phyloP scores from a whole-genome alignment of 2,113 vertebrate species.

The Eudyptes chrysolophus region DNA sequence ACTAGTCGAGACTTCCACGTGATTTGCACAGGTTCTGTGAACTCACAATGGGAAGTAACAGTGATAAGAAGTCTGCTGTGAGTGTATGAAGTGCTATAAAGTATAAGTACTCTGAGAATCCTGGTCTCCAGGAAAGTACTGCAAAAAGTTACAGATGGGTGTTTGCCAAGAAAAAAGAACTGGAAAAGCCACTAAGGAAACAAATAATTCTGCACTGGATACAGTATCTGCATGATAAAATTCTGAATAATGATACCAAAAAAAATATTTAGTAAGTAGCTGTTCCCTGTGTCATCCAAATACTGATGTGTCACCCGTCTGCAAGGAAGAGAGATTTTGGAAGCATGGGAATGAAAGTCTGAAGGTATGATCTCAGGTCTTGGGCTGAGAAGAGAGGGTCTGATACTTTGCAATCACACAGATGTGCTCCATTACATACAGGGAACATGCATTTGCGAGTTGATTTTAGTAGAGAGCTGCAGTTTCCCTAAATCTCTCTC shows the following conservation, averaged over 20 bases:
- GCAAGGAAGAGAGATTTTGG: neutral
- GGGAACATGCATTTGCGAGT: neutral
- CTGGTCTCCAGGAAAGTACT: neutral
- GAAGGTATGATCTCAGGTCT: neutral
- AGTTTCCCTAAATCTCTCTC: neutral
- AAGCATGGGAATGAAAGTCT: neutral
- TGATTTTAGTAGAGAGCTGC: neutral
- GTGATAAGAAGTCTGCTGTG: neutral
- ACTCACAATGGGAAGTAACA: neutral
- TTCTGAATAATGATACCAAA: neutral
- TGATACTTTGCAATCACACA: neutral
- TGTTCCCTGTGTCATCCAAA: neutral
- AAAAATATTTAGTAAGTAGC: neutral
- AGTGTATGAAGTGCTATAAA: neutral
- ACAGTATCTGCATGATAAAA: neutral
- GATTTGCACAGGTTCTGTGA: neutral
- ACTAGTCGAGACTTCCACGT: accelerated
- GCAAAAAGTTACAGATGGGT: neutral
- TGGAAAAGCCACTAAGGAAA: neutral
- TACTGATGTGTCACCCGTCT: neutral
- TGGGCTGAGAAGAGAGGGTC: neutral
- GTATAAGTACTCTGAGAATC: neutral
- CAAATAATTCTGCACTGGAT: neutral
- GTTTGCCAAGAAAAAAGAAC: neutral
- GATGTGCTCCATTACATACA: accelerated